Percentiles rank a stretch among this genome's conserved stretches.
These are phyloP conservation scores for Colossoma macropomum DNA, from an alignment of 2,113 vertebrate genomes.

Conservation along the genomic window DNA sequence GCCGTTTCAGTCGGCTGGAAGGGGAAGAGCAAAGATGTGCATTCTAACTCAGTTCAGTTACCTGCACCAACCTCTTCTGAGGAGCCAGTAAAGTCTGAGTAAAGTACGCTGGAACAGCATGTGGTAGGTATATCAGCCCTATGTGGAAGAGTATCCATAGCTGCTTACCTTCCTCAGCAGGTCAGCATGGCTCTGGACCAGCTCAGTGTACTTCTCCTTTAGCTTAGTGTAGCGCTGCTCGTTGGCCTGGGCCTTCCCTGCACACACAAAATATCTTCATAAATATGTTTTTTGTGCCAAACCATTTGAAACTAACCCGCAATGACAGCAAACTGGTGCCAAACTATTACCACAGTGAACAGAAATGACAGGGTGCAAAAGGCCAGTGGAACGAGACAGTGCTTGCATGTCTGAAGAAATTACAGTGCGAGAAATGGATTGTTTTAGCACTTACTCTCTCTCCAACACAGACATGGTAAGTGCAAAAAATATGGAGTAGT, in stretches of 20 bases:
- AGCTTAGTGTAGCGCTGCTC: conserved; percentile 97
- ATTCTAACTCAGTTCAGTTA: background rate
- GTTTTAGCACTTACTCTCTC: no score
- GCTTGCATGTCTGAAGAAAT: background rate
- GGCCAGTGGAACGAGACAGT: background rate
- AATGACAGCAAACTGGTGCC: background rate
- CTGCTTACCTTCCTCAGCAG: conserved; percentile 90
- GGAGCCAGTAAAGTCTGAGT: background rate
- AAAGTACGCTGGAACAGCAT: background rate
- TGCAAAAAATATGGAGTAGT: no score
- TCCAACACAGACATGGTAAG: no score
- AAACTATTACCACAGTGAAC: background rate
- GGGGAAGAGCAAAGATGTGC: background rate
- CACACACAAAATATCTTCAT: background rate
- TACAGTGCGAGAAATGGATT: no score
- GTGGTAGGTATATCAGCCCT: background rate
- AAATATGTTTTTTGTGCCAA: background rate
- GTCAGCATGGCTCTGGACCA: conserved; percentile 94
- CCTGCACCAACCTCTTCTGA: background rate
- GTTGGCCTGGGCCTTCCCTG: conserved; percentile 92
- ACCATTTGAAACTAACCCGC: background rate
- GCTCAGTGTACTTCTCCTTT: conserved; percentile 95
- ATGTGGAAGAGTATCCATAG: rapidly evolving
- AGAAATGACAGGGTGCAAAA: background rate
- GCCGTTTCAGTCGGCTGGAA: background rate